phyloP scores from a whole-genome alignment of 2,797 vertebrate genomes.

The Danio jaintianensis region DNA sequence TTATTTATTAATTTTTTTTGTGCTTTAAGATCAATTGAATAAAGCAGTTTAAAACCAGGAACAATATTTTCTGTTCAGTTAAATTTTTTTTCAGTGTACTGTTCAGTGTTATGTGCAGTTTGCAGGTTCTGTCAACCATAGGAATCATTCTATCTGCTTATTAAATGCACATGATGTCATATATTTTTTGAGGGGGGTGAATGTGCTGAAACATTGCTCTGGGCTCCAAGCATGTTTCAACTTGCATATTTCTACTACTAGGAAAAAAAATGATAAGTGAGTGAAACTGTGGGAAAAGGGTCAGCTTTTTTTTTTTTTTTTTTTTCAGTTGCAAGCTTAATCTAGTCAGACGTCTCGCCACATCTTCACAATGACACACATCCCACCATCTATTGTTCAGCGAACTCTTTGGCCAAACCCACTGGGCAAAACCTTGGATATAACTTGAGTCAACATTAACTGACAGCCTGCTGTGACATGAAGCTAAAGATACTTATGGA shows the following conservation, averaged over 20 bases:
- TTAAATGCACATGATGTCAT: constrained; percentile 34
- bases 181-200: constrained; percentile 7
- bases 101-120: too few species aligned
- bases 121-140: background rate
- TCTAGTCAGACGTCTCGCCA: constrained; percentile 18
- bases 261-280: constrained; percentile 20
- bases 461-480: constrained; percentile 19
- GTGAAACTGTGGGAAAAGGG: constrained; percentile 30
- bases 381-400: constrained; percentile 19
- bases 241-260: constrained; percentile 43
- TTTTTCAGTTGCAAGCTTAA: constrained; percentile 24
- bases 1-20: too few species aligned
- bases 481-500: background rate
- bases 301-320: constrained; percentile 43
- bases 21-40: too few species aligned
- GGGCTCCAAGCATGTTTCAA: constrained; percentile 38
- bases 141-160: constrained; percentile 23
- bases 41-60: too few species aligned
- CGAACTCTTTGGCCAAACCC: constrained; percentile 19
- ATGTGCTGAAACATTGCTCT: constrained; percentile 28
- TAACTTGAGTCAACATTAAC: constrained; percentile 17
- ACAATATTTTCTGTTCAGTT: too few species aligned
- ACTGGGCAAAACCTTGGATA: background rate
- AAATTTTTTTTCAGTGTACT: too few species aligned
- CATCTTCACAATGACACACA: constrained; percentile 24